Evolutionary conservation across 35 echinoderm and acorn worm species (phyloP), one percentile per base, ranked within the genome.

Genomic region (Apostichopus japonicus): DNA sequence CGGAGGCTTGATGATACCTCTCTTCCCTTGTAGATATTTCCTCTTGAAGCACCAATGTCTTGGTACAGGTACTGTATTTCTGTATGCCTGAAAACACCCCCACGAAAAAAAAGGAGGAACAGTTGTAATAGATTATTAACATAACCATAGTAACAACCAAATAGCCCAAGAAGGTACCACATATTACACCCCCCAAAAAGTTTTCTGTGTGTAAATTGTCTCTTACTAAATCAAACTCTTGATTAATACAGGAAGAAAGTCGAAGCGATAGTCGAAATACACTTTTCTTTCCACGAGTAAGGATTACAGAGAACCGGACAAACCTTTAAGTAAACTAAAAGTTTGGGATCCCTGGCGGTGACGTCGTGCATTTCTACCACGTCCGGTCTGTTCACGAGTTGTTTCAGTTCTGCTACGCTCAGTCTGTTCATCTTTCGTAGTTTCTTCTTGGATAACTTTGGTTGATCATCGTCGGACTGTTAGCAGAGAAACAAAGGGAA

Each of bases 21-120:
- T 79, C 17, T 99, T 99, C 13, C 97, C 97, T 56, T 99, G 97
- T 14, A 99, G 70, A 25, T 99, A 99, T 77, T 99, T 99, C 94
- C 97, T 92, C 87, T 99, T 99, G 86, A 99, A 99, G 75, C 97
- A 99, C 97, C 97, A 99, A 79, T 99, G 97, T 83, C 97, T 91
- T 67, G 97, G 97, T 0, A 99, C 97, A 54, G 95, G 95, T 13
- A 99, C 97, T 5, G 97, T 99, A 76, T 99, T 99, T 58, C 95
- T 96, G 80, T 94, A 96, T 75, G 97, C 95, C 97, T 99, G 93
- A 0, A 19, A 77, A 78, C 33, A 44, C 33, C 33, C 33, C 33
- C 33, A 44, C 33, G 2, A 44, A 44, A 44, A 44, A 44, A 44
- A 4, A 61, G 8, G 8, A 61, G 0, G 7, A 61, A 13, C 57